Evolutionary conservation across 2,888 invertebrate genomes (phyloP), one percentile per base, ranked within the genome.

Genomic region (Trachelus stipa): DNA sequence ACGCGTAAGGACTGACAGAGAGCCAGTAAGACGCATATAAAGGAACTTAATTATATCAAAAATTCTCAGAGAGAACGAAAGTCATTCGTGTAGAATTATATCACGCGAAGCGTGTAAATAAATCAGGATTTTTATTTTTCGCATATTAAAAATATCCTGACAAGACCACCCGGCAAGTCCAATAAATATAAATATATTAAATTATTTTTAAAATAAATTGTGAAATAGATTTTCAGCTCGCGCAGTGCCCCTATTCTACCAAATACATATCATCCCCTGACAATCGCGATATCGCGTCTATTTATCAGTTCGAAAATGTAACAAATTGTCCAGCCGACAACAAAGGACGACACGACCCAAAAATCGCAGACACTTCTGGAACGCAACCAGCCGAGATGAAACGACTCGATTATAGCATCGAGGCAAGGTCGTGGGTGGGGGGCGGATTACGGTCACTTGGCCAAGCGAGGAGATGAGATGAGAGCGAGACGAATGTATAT

Each of bases 381-480:
- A 73, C 37, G 69, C 68, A 69, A 68, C 73, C 76, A 56, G 75
- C 68, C 73, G 56, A 73, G 79, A 74, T 73, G 79, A 79, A 78
- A 76, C 79, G 76, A 79, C 71, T 81, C 82, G 81, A 80, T 83
- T 83, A 79, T 75, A 79, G 79, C 73, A 56, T 68, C 76, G 74
- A 40, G 73, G 69, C 73, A 33, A 68, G 75, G 35, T 30, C 23
- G 30, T 23, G 34, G 31, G 12, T 75, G 56, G 77, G 73, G 78
- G 76, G 76, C 79, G 79, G 79, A 81, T 80, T 79, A 80, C 81
- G 77, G 77, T 80, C 80, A 80, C 71, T 76, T 74, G 71, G 78
- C 74, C 77, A 68, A 73, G 35, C 37, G 15, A 73, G 12, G 12
- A 73, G 76, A 76, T 34, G 40, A 76, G 78, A 73, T 68, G 77